Conservation (phyloP, 2,888 invertebrate genomes). For the Acanthosepion esculentum region DNA sequence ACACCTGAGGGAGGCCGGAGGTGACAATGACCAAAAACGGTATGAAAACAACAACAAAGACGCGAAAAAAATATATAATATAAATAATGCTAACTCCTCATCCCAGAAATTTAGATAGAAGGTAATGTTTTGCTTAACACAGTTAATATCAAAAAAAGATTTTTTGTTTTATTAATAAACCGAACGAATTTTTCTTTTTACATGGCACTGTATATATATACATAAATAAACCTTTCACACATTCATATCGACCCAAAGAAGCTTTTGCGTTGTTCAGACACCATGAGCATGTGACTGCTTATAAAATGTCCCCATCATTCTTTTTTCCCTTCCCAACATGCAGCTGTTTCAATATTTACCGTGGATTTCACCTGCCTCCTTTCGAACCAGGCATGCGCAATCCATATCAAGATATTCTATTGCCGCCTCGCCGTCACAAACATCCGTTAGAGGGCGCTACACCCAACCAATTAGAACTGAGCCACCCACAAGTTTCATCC, state of each 20-base stretch:
- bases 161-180: too few relatives aligned
- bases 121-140: too few relatives aligned
- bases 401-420: neutral
- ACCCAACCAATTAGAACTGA: neutral
- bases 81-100: too few relatives aligned
- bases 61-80: too few relatives aligned
- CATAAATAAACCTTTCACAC: too few relatives aligned
- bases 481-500: neutral
- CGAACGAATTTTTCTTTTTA: too few relatives aligned
- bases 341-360: neutral
- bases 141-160: too few relatives aligned
- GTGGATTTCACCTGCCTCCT: neutral
- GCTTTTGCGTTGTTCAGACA: neutral
- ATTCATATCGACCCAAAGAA: neutral
- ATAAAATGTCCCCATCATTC: neutral
- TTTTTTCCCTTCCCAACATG: neutral
- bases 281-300: neutral
- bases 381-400: neutral
- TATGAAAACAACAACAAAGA: too few relatives aligned
- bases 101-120: too few relatives aligned
- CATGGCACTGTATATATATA: too few relatives aligned
- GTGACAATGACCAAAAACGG: too few relatives aligned
- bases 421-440: neutral
- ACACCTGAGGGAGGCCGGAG: too few relatives aligned
- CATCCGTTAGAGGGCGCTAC: neutral